phyloP scores from a whole-genome alignment of 2,888 invertebrate genomes.

The Shargacucullia verbasci region DNA sequence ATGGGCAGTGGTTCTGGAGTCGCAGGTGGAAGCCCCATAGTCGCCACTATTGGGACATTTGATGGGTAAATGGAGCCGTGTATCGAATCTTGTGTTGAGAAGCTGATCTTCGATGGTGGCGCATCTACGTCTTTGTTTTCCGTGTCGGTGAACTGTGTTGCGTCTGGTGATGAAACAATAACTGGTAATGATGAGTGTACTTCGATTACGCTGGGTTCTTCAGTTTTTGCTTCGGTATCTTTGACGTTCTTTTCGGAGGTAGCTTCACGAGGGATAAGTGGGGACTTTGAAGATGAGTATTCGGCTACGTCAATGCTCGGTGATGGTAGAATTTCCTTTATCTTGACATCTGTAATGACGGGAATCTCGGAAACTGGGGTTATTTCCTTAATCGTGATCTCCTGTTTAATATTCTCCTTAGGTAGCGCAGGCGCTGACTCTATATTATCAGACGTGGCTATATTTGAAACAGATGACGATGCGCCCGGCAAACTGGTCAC shows the following conservation, averaged over 20 bases:
- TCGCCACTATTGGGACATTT: constrained; percentile 69
- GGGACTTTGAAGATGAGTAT: constrained; percentile 82
- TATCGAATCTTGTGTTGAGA: constrained; percentile 78
- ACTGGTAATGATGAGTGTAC: constrained; percentile 62
- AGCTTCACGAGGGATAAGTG: constrained; percentile 81
- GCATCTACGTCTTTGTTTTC: constrained; percentile 64
- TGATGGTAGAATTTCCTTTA: constrained; percentile 82
- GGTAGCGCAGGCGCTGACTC: constrained; percentile 59
- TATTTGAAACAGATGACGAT: constrained; percentile 62
- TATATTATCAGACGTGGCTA: constrained; percentile 59
- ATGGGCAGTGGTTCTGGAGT: constrained; percentile 58
- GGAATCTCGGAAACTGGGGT: constrained; percentile 88
- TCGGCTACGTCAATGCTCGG: constrained; percentile 77
- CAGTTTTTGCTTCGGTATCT: constrained; percentile 63
- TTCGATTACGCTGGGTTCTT: constrained; percentile 70
- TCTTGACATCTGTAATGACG: constrained; percentile 81
- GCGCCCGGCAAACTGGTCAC: constrained; percentile 76
- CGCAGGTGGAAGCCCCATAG: constrained; percentile 67
- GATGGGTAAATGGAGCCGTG: constrained; percentile 75
- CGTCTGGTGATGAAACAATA: constrained; percentile 54
- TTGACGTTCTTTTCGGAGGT: constrained; percentile 73
- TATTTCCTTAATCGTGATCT: constrained; percentile 90
- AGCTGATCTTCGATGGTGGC: constrained; percentile 79
- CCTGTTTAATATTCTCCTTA: constrained; percentile 73
- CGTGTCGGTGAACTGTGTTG: constrained; percentile 58